phyloP scores from a whole-genome alignment of 2,797 vertebrate genomes.

The Melanotaenia boesemani region DNA sequence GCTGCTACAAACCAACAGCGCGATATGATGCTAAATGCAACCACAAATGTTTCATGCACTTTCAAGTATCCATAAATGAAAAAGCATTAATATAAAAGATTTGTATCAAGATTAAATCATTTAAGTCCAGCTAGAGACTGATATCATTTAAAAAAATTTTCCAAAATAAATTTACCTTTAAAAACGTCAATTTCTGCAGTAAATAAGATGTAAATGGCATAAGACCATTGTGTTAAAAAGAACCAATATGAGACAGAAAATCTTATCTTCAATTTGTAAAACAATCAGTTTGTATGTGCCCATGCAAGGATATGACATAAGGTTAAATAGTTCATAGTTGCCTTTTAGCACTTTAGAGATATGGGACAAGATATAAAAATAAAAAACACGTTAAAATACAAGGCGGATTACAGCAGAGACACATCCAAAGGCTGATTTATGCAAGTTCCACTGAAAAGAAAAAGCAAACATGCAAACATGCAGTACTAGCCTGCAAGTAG shows the following conservation, averaged over 20 bases:
- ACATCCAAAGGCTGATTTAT: neutral
- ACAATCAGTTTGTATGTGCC: conserved; percentile 41
- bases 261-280: conserved; percentile 39
- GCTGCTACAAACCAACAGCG: conserved; percentile 16
- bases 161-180: conserved; percentile 26
- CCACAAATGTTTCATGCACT: neutral
- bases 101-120: neutral
- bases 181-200: conserved; percentile 18
- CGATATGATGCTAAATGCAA: conserved; percentile 7
- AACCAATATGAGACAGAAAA: conserved; percentile 33
- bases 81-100: neutral
- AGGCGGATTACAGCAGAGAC: neutral
- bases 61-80: neutral
- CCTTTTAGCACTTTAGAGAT: conserved; percentile 24
- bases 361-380: neutral
- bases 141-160: neutral
- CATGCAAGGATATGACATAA: conserved; percentile 59
- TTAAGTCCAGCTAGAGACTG: conserved; percentile 1
- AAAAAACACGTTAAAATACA: neutral
- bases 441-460: conserved; percentile 29
- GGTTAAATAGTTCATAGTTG: conserved; percentile 32
- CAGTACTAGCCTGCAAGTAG: conserved; percentile 35
- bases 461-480: conserved; percentile 66
- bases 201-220: conserved; percentile 17
- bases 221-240: conserved; percentile 48